Evolutionary conservation across 2,797 vertebrate genomes (phyloP).

Genomic region (Sebastes minor): DNA sequence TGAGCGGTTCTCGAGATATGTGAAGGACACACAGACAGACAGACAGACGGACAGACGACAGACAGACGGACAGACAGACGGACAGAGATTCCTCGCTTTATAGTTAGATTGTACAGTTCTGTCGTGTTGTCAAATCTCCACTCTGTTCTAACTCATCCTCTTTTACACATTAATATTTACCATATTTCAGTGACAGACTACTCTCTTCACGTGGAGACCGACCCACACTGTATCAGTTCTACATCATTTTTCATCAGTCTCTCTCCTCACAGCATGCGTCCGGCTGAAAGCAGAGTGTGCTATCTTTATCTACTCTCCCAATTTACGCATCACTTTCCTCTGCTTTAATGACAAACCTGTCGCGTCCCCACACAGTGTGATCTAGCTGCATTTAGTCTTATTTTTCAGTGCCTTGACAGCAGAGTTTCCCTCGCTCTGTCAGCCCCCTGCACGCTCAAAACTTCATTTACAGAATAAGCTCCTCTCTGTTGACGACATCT

Average conservation of each 20-base stretch:
- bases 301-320: constrained; percentile 35
- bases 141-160: not conserved
- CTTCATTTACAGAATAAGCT: constrained; percentile 48
- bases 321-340: constrained; percentile 29
- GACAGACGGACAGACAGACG: too few relatives aligned
- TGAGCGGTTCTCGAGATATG: too few relatives aligned
- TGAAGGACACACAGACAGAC: too few relatives aligned
- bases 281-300: constrained; percentile 34
- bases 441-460: constrained; percentile 7
- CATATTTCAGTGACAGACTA: constrained; percentile 1
- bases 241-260: constrained; percentile 24
- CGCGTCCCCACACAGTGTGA: constrained; percentile 27
- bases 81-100: too few relatives aligned
- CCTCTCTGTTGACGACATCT: constrained; percentile 43
- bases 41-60: too few relatives aligned
- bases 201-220: not conserved
- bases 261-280: constrained; percentile 34
- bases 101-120: not conserved
- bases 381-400: constrained; percentile 19
- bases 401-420: constrained; percentile 38
- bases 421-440: not conserved
- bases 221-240: constrained; percentile 1
- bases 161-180: not conserved
- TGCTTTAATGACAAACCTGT: constrained; percentile 45
- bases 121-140: not conserved